Conservation (phyloP, 1,140 invertebrate genomes). For the Drosophila pseudoananassae region DNA sequence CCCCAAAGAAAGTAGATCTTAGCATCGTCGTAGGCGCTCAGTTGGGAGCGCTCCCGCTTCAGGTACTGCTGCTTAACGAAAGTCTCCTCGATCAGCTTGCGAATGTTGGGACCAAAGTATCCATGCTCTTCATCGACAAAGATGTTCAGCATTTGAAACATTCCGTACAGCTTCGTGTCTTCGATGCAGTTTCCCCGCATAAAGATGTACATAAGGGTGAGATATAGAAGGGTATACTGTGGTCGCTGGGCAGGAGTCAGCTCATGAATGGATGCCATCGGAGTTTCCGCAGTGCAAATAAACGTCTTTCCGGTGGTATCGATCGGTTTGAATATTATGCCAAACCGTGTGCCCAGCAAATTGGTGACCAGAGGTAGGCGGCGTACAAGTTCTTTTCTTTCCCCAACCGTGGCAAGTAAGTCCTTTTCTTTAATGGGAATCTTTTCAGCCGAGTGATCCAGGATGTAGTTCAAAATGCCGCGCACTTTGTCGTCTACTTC, state of each 20-base stretch:
- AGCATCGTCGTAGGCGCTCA: slow-evolving; percentile 50
- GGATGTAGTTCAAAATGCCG: slow-evolving; percentile 51
- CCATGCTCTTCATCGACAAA: slow-evolving; percentile 57
- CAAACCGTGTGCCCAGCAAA: slow-evolving; percentile 38
- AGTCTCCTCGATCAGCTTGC: slow-evolving; percentile 68
- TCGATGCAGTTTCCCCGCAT: slow-evolving; percentile 47
- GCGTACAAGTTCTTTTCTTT: slow-evolving; percentile 20
- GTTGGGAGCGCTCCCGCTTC: slow-evolving; percentile 59
- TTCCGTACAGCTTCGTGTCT: slow-evolving; percentile 51
- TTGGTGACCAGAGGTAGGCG: slow-evolving; percentile 41
- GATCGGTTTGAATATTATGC: slow-evolving; percentile 36
- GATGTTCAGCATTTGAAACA: slow-evolving; percentile 53
- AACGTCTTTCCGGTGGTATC: slow-evolving; percentile 37
- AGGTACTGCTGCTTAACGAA: slow-evolving; percentile 76
- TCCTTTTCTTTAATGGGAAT: slow-evolving; percentile 63
- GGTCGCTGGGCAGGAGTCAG: slow-evolving; percentile 49
- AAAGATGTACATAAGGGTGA: slow-evolving; percentile 70
- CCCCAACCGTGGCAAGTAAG: slow-evolving; percentile 18
- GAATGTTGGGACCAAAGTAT: slow-evolving; percentile 61
- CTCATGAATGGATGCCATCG: slow-evolving; percentile 47
- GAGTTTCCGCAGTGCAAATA: slow-evolving; percentile 49
- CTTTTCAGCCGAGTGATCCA: slow-evolving; percentile 55
- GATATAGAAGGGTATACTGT: slow-evolving; percentile 52
- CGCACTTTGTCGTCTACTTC: slow-evolving; percentile 45
- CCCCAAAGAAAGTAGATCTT: slow-evolving; percentile 56